These are phyloP conservation scores for Megalops atlanticus DNA, from an alignment of 2,113 vertebrate genomes.

Conservation along the genomic window DNA sequence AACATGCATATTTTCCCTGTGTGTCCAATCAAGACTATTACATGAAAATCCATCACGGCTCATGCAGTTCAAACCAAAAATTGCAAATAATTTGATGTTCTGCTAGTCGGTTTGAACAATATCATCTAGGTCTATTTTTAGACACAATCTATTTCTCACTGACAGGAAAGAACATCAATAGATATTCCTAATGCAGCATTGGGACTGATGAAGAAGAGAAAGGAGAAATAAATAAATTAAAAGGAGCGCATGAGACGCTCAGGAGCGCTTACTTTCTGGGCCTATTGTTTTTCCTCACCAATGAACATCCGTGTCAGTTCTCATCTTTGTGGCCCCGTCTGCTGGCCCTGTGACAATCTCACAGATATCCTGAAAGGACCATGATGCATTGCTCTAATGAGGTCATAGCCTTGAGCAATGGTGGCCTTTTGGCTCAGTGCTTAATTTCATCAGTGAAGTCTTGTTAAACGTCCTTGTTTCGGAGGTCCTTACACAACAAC, in stretches of 20 bases:
- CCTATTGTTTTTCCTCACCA: conserved; percentile 42
- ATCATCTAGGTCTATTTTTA: neutral
- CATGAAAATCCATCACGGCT: neutral
- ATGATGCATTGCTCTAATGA: conserved; percentile 59
- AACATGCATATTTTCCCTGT: neutral
- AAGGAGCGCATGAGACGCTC: conserved; percentile 12
- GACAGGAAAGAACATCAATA: neutral
- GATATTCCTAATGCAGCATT: neutral
- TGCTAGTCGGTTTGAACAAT: neutral
- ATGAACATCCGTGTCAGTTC: conserved; percentile 56
- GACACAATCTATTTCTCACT: neutral
- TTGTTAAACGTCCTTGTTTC: conserved; percentile 50
- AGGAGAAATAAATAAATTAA: conserved; percentile 28
- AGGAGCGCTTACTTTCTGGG: conserved; percentile 48
- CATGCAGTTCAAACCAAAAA: neutral
- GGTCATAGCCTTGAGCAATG: conserved; percentile 50
- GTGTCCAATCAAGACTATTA: neutral
- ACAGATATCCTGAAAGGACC: conserved; percentile 48
- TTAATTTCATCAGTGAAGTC: conserved; percentile 68
- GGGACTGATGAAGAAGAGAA: conserved; percentile 13
- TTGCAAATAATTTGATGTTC: neutral
- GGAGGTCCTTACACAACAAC: neutral
- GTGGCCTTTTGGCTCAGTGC: conserved; percentile 58
- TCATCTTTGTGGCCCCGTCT: neutral
- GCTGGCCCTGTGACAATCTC: conserved; percentile 31